Base-by-base conservation (phyloP, 1,140 invertebrate genomes). In the Caerostris darwini region DNA sequence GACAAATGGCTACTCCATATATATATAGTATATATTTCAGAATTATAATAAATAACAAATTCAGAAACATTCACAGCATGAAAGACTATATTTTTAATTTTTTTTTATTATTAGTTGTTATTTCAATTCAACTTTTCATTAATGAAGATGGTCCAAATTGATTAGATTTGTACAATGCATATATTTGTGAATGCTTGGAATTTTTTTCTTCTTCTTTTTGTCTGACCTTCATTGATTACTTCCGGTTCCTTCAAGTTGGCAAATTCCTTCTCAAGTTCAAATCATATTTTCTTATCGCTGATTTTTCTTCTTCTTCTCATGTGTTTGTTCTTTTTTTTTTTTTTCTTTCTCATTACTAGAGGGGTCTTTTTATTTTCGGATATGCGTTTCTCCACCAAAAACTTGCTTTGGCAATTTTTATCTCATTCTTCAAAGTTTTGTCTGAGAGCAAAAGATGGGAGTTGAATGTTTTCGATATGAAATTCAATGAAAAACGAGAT, bases 211-310 rank as follows among this genome's bases (percentile, higher is more conserved):
- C 34, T 34, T 34, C 34, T 34, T 34, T 34, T 34, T 34, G 56
- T 12, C 69, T 91, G 90, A 91, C 90, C 90, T 77, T 91, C 77
- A 91, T 91, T 82, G 90, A 91, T 91, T 91, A 50, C 90, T 91
- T 91, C 90, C 90, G 90, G 53, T 59, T n/a, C 12, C 77, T 91
- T 90, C 82, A 83, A 83, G 82, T 83, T 83, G 82, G 54, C 54
- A 83, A 83, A 83, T 83, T 83, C 82, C 56, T 58, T 83, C 82
- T 58, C 82, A 57, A 58, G 82, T 54, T 57, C 54, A 58, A 83
- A 83, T 83, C 82, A 83, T 83, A 14, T 83, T 58, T 83, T n/a
- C 82, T 83, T 83, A 83, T 83, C 82, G 14, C 71, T 77, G 34
- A 77, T 77, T 77, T 77, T 77, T 77, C 71, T 53, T 12, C 34